Evolutionary conservation across 2,797 vertebrate genomes (phyloP).

Genomic region (Zenarchopterus dispar): DNA sequence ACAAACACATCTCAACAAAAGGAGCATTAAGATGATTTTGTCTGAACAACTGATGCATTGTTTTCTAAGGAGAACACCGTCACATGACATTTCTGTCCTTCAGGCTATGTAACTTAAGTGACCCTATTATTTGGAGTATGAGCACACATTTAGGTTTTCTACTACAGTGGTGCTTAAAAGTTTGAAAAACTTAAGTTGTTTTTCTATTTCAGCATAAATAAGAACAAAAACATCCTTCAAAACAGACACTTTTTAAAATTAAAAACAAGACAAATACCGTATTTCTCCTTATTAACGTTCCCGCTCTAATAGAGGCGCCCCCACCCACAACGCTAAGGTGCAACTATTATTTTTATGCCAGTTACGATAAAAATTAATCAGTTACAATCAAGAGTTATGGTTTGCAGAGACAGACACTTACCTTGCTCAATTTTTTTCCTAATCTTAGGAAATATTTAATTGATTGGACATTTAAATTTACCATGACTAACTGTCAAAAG

Average conservation of each 20-base stretch:
- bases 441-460: too few species aligned
- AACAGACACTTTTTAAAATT: neutral
- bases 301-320: too few species aligned
- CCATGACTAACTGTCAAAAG: too few species aligned
- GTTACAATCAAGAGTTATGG: too few species aligned
- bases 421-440: too few species aligned
- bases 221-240: neutral
- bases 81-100: conserved; percentile 6
- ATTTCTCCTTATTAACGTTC: too few species aligned
- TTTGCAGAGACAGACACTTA: too few species aligned
- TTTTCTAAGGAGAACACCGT: conserved; percentile 5
- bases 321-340: too few species aligned
- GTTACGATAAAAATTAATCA: too few species aligned
- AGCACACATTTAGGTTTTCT: conserved; percentile 14
- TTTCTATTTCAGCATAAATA: neutral
- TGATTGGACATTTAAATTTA: too few species aligned
- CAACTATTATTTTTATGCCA: too few species aligned
- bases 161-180: neutral
- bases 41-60: neutral
- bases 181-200: neutral
- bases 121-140: conserved; percentile 8
- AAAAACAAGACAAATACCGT: neutral
- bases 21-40: conserved; percentile 1
- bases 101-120: conserved; percentile 7
- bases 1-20: too few species aligned